phyloP scores from a whole-genome alignment of 2,113 vertebrate species.

The Dermatemys mawii region DNA sequence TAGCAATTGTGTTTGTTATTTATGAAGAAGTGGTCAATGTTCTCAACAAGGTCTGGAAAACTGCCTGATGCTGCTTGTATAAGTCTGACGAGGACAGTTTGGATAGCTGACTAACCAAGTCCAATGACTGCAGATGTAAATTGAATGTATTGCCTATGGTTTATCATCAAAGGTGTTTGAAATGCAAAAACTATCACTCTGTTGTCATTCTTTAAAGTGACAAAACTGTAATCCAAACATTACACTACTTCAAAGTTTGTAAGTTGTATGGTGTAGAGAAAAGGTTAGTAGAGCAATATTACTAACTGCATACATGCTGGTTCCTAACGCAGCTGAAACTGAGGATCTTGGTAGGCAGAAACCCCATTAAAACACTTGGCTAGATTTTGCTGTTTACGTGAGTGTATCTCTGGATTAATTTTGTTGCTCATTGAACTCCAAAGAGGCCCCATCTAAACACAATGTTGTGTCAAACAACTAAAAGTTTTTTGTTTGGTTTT shows the following conservation, averaged over 20 bases:
- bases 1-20: constrained; percentile 81
- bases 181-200: background rate
- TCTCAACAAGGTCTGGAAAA: constrained; percentile 79
- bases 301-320: background rate
- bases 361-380: background rate
- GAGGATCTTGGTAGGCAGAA: background rate
- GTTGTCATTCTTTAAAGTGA: background rate
- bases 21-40: constrained; percentile 82
- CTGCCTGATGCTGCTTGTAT: constrained; percentile 62
- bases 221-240: background rate
- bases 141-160: background rate
- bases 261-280: background rate
- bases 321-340: background rate
- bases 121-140: background rate
- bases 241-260: background rate
- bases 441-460: background rate
- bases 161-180: background rate
- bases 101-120: background rate
- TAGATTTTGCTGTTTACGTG: background rate
- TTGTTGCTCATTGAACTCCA: background rate
- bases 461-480: background rate
- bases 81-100: background rate
- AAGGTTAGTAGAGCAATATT: background rate
- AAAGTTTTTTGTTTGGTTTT: background rate
- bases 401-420: background rate